Evolutionary conservation across 2,888 invertebrate species (phyloP).

Genomic region (Xanthia togata): DNA sequence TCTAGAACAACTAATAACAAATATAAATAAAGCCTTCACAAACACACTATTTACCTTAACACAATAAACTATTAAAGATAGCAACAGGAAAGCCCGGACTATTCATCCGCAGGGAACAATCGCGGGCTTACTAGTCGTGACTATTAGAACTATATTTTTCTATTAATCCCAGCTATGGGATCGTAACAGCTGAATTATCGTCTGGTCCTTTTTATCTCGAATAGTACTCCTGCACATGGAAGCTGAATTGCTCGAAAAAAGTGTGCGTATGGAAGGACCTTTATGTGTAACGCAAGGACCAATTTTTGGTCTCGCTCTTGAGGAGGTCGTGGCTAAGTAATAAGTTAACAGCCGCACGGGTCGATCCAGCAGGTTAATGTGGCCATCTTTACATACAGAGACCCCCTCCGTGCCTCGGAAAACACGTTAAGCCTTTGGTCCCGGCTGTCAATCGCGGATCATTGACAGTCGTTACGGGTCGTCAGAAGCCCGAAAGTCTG

Average conservation of each 20-base stretch:
- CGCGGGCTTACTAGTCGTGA: slow-evolving; percentile 45
- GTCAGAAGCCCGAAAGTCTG: no score
- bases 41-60: slow-evolving; percentile 28
- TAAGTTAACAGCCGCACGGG: no score
- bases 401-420: no score
- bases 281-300: neutral
- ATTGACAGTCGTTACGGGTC: no score
- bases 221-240: slow-evolving; percentile 9
- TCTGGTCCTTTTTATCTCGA: slow-evolving; percentile 43
- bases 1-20: neutral
- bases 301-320: neutral
- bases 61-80: slow-evolving; percentile 48
- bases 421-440: no score
- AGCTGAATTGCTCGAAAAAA: neutral
- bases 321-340: no score
- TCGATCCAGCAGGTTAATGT: no score
- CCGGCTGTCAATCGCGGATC: no score
- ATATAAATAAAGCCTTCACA: slow-evolving; percentile 9
- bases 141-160: slow-evolving; percentile 71
- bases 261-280: neutral
- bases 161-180: slow-evolving; percentile 66
- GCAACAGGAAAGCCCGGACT: slow-evolving; percentile 31
- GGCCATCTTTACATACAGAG: no score
- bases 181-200: slow-evolving; percentile 50
- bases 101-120: slow-evolving; percentile 63